phyloP scores from a whole-genome alignment of 2,797 vertebrate species.

The Poeciliopsis presidionis region DNA sequence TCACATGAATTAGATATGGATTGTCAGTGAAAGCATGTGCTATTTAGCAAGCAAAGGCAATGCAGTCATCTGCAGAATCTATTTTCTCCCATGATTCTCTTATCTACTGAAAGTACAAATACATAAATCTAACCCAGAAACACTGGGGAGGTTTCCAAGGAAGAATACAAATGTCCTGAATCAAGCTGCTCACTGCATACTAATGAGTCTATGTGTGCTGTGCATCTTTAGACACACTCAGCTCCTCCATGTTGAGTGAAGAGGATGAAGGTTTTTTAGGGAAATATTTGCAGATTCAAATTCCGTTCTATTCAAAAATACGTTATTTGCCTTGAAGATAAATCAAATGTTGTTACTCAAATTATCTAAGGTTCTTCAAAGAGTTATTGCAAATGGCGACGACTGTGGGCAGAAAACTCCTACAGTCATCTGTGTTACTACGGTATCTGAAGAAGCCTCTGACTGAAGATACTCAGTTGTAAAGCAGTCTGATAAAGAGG shows the following conservation, averaged over 20 bases:
- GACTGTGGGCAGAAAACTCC: background rate
- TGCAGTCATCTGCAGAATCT: constrained; percentile 50
- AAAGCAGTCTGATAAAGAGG: background rate
- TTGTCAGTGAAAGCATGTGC: constrained; percentile 17
- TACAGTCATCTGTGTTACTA: background rate
- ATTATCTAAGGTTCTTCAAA: background rate
- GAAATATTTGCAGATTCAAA: background rate
- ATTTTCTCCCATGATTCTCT: constrained; percentile 50
- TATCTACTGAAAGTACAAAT: constrained; percentile 48
- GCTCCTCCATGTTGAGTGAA: constrained; percentile 9
- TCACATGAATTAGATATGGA: constrained; percentile 36
- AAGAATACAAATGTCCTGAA: constrained; percentile 51
- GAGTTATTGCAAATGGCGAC: background rate
- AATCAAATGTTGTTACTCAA: background rate
- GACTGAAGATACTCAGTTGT: background rate
- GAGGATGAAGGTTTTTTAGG: background rate
- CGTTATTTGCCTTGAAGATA: background rate
- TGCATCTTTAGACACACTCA: constrained; percentile 25
- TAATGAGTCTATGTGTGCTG: constrained; percentile 11
- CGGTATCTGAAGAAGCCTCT: background rate
- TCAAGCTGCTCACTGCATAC: constrained; percentile 36
- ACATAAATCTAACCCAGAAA: constrained; percentile 54
- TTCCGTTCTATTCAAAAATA: background rate
- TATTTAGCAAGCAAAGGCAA: constrained; percentile 51
- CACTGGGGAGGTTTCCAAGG: constrained; percentile 27